Evolutionary conservation across 2,888 invertebrate species (phyloP).

Genomic region (Tuberolachnus salignus): DNA sequence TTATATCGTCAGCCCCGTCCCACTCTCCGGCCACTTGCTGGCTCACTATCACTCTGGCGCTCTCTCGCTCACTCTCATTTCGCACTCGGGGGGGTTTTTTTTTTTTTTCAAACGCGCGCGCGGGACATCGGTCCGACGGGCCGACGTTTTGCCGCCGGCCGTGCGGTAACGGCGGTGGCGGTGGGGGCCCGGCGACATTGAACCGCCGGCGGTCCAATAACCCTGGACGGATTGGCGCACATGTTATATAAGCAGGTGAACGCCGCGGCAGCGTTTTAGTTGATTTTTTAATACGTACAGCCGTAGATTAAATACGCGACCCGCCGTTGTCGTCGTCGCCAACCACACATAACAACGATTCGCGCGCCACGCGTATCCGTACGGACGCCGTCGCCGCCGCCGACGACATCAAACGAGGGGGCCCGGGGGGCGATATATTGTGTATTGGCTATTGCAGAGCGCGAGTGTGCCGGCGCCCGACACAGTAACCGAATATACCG

Average conservation of each 20-base stretch:
- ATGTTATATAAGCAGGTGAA: conserved; percentile 57
- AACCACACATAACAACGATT: not conserved
- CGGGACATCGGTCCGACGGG: conserved; percentile 3
- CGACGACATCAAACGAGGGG: not conserved
- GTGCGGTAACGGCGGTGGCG: not conserved
- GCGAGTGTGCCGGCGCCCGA: conserved; percentile 11
- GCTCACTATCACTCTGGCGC: too few relatives aligned
- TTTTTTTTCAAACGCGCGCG: not conserved
- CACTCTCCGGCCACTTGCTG: not conserved
- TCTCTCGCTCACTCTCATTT: too few relatives aligned
- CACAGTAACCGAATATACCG: not conserved
- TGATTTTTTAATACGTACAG: conserved; percentile 55
- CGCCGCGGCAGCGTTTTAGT: conserved; percentile 56
- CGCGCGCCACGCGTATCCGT: not conserved
- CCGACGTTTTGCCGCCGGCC: conserved; percentile 24
- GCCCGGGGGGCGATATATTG: not conserved
- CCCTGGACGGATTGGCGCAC: conserved; percentile 51
- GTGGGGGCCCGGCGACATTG: conserved; percentile 56
- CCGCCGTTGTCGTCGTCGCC: not conserved
- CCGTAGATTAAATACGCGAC: conserved; percentile 43
- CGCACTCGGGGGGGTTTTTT: not conserved
- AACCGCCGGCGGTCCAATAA: conserved; percentile 55
- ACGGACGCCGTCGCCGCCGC: conserved; percentile 4
- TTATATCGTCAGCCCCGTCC: not conserved
- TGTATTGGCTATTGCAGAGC: not conserved